phyloP scores from a whole-genome alignment of 2,888 invertebrate genomes.

The Iselma pallidipennis region DNA sequence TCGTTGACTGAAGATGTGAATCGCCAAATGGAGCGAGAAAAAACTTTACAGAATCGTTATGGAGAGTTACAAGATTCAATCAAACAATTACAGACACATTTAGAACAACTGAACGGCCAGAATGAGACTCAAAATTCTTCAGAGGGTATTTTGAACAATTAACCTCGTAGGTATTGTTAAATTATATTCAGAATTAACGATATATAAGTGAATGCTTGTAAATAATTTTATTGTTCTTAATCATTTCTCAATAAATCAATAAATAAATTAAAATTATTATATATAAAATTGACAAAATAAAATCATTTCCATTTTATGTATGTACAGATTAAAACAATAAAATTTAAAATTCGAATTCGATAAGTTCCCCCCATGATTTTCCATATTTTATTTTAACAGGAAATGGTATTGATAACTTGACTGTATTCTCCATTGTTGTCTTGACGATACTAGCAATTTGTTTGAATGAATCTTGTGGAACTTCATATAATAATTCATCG shows the following conservation, averaged over 20 bases:
- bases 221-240: not conserved
- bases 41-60: constrained; percentile 81
- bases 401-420: constrained; percentile 74
- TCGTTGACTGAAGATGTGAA: constrained; percentile 90
- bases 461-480: constrained; percentile 62
- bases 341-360: constrained; percentile 44
- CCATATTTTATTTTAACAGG: constrained; percentile 88
- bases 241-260: not conserved
- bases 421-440: constrained; percentile 78
- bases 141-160: not conserved
- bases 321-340: constrained; percentile 2
- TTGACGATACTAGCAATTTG: constrained; percentile 68
- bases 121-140: no score
- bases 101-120: constrained; percentile 31
- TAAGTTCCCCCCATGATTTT: constrained; percentile 73
- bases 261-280: not conserved
- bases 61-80: constrained; percentile 72
- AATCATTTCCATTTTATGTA: not conserved
- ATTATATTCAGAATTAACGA: no score
- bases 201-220: no score
- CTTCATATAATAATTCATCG: constrained; percentile 95
- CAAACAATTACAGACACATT: constrained; percentile 49
- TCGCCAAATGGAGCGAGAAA: constrained; percentile 90
- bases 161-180: not conserved
- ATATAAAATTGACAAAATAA: not conserved